Evolutionary conservation across 2,113 vertebrate genomes (phyloP), one percentile per base, ranked within the genome.

Genomic region (Entosphenus tridentatus): DNA sequence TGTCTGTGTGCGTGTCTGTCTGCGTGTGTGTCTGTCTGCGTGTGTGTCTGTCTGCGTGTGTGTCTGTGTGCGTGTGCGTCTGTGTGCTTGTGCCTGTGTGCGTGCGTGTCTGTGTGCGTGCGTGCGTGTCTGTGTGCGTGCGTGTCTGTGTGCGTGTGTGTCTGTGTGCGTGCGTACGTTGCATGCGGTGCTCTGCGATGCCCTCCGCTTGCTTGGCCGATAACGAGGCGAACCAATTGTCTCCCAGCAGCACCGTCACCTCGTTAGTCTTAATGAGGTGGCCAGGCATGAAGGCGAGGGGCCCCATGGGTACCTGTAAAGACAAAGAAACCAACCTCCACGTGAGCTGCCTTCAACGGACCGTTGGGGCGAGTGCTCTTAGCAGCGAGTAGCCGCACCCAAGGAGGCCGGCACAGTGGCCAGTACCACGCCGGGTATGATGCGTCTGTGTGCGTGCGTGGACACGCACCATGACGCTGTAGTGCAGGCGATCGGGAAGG

Each of bases 181-280:
- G 87, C 81, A 86, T 85, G 74, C 93, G 85, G 80, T 92, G 92
- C 67, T 87, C 84, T 54, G 88, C 85, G 55, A 98, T 75, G n/a
- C 74, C 79, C 59, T 84, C 70, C 9, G 93, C 92, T 74, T 98
- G 85, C 76, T 92, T 95, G 71, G 88, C 81, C 5, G 93, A 97
- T 74, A 89, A 96, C 78, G 90, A 91, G 16, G 88, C 78, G 74
- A 98, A 98, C 93, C 92, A 97, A 79, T 92, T 96, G 78, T 98
- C 93, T 12, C 93, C 93, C 18, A 98, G 86, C 70, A 98, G 73
- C 72, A 87, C 92, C 0, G 84, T 95, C 73, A 97, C 74, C 79
- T 98, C 93, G 70, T 96, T 98, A 69, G 89, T 95, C 75, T 86
- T 86, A 72, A 97, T 83, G 71, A 97, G 82, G 57, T 85, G 88